phyloP scores from a whole-genome alignment of 2,113 vertebrate species.

The Pyxicephalus adspersus region DNA sequence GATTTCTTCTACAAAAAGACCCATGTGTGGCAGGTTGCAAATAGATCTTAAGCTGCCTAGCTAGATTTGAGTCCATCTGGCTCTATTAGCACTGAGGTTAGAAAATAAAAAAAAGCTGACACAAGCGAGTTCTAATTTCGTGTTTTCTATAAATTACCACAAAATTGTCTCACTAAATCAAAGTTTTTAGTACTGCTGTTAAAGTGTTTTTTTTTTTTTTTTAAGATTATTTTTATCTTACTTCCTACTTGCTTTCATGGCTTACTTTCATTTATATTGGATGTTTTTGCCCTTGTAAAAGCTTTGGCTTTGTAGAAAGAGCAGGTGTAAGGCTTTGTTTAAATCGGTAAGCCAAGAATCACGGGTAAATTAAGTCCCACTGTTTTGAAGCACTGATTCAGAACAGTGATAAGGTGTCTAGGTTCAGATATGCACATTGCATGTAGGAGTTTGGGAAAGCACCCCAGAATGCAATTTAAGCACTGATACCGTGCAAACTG shows the following conservation, averaged over 20 bases:
- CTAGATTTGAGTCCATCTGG: conserved; percentile 52
- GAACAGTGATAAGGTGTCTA: no score
- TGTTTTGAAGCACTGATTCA: no score
- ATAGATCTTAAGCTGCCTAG: conserved; percentile 42
- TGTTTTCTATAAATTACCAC: conserved; percentile 36
- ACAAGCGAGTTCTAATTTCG: conserved; percentile 45
- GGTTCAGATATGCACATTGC: no score
- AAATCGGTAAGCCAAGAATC: no score
- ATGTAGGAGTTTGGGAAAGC: no score
- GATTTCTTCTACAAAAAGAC: conserved; percentile 38
- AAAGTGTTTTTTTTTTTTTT: conserved; percentile 17
- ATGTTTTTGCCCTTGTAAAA: conserved; percentile 20
- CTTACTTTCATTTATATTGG: conserved; percentile 23
- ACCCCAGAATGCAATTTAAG: no score
- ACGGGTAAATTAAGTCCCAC: no score
- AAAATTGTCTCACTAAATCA: conserved; percentile 35
- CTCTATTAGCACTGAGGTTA: conserved; percentile 37
- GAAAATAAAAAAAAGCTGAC: conserved; percentile 31
- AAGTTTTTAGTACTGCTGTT: conserved; percentile 20
- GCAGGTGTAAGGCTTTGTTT: not conserved
- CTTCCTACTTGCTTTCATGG: not conserved
- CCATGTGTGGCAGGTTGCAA: conserved; percentile 27
- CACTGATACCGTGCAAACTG: no score
- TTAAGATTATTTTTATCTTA: conserved; percentile 19
- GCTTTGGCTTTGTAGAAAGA: not conserved